phyloP scores from a whole-genome alignment of 2,888 invertebrate genomes.

The Andrena bucephala region DNA sequence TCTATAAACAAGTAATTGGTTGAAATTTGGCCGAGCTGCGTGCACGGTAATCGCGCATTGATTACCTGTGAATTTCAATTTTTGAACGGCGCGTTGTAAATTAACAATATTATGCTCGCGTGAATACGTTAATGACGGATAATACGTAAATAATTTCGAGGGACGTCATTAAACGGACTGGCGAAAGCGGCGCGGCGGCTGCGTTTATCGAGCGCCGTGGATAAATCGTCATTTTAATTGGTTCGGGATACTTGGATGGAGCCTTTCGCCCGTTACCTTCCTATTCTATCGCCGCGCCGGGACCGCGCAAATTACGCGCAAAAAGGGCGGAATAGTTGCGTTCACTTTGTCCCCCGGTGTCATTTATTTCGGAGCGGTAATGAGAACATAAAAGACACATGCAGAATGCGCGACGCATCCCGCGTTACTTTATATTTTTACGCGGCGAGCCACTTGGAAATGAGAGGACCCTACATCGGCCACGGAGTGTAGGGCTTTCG shows the following conservation, averaged over 20 bases:
- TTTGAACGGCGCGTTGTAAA: slow-evolving; percentile 25
- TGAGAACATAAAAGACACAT: slow-evolving; percentile 64
- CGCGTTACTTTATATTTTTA: slow-evolving; percentile 62
- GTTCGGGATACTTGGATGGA: not conserved
- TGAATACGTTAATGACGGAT: slow-evolving; percentile 39
- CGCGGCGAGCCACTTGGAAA: slow-evolving; percentile 52
- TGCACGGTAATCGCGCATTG: slow-evolving; percentile 1
- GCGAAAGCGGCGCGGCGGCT: not conserved
- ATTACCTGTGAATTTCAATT: slow-evolving; percentile 31
- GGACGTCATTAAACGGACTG: slow-evolving; percentile 35
- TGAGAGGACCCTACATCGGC: slow-evolving; percentile 44
- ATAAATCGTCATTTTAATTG: slow-evolving; percentile 45
- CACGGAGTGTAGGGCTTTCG: slow-evolving; percentile 35
- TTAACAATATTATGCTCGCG: slow-evolving; percentile 37
- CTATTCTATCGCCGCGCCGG: slow-evolving; percentile 44
- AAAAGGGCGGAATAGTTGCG: slow-evolving; percentile 39
- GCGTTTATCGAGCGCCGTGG: slow-evolving; percentile 26
- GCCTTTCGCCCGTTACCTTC: slow-evolving; percentile 12
- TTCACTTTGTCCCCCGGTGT: slow-evolving; percentile 55
- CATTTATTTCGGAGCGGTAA: slow-evolving; percentile 66
- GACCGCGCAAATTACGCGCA: slow-evolving; percentile 20
- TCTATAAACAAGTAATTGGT: slow-evolving; percentile 5
- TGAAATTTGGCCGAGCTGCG: not conserved
- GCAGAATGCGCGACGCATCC: slow-evolving; percentile 41
- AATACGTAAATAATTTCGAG: slow-evolving; percentile 45